A percentile compares a stretch with the other conserved stretches of the same genome.
Evolutionary conservation across 2,113 vertebrate species (phyloP).

Genomic region (Regulus satrapa): DNA sequence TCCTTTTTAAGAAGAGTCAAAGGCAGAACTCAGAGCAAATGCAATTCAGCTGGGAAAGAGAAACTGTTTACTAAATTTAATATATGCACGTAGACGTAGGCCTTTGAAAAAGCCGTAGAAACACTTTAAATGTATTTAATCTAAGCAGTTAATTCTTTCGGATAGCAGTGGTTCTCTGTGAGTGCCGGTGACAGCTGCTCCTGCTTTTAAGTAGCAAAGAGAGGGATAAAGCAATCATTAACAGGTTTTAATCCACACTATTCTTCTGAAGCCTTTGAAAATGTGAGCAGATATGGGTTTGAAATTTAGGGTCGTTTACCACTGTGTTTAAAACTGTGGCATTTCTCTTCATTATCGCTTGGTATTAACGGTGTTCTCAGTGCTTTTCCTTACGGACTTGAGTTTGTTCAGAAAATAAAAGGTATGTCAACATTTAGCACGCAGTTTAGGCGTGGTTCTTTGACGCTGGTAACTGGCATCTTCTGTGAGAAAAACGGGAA

Average conservation of each 20-base stretch:
- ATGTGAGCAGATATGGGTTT: not conserved
- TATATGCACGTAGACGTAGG: not conserved
- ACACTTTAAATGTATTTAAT: not conserved
- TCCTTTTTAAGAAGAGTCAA: conserved; percentile 10
- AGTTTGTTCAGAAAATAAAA: not conserved
- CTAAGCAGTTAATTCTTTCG: not conserved
- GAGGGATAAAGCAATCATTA: not conserved
- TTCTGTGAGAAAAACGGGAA: not conserved
- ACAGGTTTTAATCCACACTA: not conserved
- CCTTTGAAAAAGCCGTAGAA: not conserved
- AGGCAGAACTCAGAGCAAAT: conserved; percentile 12
- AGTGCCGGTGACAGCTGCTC: not conserved
- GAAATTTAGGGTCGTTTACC: not conserved
- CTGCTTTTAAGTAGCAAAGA: not conserved
- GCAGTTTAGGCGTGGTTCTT: not conserved
- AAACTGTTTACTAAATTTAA: not conserved
- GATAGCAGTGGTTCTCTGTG: not conserved
- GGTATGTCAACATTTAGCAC: not conserved
- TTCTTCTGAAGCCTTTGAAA: not conserved
- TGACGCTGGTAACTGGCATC: not conserved
- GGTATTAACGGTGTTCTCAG: not conserved
- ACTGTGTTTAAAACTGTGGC: not conserved
- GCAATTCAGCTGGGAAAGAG: not conserved
- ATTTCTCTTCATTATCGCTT: not conserved
- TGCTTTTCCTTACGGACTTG: not conserved